A percentile compares a stretch with the other conserved stretches of the same genome.
Evolutionary conservation across 2,888 invertebrate species (phyloP).

Genomic region (Phragmatobia fuliginosa): DNA sequence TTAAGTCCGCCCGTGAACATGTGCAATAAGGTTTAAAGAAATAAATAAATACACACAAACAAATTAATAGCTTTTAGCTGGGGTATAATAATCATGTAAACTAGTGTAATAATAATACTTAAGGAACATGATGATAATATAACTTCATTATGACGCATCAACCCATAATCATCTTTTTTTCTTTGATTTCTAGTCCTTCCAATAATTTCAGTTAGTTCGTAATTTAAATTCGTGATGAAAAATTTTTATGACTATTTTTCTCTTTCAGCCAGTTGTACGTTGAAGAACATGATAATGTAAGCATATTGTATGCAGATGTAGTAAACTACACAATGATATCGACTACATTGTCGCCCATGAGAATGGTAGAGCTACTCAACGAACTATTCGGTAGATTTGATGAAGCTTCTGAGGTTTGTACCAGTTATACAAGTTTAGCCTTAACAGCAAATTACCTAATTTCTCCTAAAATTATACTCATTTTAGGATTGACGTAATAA

Average conservation of each 20-base stretch:
- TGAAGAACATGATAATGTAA: conserved; percentile 95
- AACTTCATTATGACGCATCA: too few relatives aligned
- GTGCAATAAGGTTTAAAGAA: too few relatives aligned
- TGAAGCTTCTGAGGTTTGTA: conserved; percentile 92
- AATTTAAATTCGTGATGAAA: neutral
- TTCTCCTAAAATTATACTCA: too few relatives aligned
- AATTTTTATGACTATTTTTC: neutral
- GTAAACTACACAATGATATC: conserved; percentile 97
- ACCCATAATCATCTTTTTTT: too few relatives aligned
- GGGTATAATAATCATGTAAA: too few relatives aligned
- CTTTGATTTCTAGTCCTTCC: too few relatives aligned
- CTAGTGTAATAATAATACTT: too few relatives aligned
- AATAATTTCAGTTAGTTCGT: neutral
- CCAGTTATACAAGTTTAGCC: neutral
- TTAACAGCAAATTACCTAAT: neutral
- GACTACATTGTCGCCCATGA: conserved; percentile 92
- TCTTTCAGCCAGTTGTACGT: conserved; percentile 93
- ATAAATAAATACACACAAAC: too few relatives aligned
- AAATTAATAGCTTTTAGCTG: too few relatives aligned
- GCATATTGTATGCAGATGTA: conserved; percentile 96
- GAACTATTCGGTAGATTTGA: conserved; percentile 97
- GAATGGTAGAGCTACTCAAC: conserved; percentile 95
- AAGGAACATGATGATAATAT: too few relatives aligned
- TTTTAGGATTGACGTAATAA: neutral
- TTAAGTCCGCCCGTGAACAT: too few relatives aligned